A percentile compares a stretch with the other conserved stretches of the same genome.
These are phyloP conservation scores for Rhinichthys osculus DNA, from an alignment of 2,797 vertebrate genomes.

Conservation along the genomic window DNA sequence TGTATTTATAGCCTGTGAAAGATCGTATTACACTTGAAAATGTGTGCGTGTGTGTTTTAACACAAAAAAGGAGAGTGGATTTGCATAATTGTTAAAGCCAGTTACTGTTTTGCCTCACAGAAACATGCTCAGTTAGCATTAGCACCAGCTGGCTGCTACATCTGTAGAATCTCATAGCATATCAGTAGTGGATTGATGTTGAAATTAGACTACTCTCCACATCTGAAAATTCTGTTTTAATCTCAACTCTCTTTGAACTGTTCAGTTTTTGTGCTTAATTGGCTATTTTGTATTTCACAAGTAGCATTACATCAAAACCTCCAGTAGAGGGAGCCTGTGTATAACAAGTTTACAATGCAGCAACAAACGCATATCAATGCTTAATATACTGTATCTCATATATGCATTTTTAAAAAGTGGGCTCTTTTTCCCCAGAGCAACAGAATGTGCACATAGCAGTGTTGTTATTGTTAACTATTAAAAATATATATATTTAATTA, in stretches of 20 bases:
- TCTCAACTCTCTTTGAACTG: background rate
- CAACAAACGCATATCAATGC: background rate
- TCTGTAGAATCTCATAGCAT: background rate
- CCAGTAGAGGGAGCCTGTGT: conserved; percentile 30
- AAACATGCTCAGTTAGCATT: conserved; percentile 12
- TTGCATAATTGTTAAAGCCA: background rate
- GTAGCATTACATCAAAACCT: background rate
- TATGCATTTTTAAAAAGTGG: background rate
- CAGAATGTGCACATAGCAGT: too few species aligned
- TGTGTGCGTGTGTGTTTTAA: background rate
- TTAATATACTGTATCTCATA: background rate
- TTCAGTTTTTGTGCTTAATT: background rate
- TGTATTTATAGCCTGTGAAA: conserved; percentile 43
- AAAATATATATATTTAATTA: background rate
- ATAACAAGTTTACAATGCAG: background rate
- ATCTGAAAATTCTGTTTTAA: background rate
- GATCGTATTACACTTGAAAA: conserved; percentile 26
- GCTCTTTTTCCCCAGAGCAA: background rate
- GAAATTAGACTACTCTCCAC: background rate
- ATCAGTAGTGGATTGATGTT: background rate
- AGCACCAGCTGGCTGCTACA: background rate
- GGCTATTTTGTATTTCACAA: background rate
- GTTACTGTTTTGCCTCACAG: background rate
- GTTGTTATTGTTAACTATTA: too few species aligned
- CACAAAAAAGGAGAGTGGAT: background rate